phyloP scores from a whole-genome alignment of 2,888 invertebrate genomes.

The Periphyllus acericola region DNA sequence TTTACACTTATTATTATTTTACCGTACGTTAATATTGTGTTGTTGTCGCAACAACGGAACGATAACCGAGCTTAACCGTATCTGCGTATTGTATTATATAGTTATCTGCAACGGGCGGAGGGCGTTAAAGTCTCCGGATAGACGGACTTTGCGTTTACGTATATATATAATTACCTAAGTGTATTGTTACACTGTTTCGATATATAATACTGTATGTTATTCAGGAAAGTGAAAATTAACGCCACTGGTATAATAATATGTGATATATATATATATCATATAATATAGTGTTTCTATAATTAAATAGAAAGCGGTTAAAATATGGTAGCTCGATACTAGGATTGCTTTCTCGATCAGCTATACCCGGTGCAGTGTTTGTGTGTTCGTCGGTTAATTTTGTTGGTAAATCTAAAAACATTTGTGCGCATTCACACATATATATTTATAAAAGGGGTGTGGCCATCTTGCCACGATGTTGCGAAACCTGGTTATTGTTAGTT shows the following conservation, averaged over 20 bases:
- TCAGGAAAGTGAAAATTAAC: slow-evolving; percentile 56
- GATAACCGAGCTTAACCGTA: background rate
- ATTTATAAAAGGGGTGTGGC: slow-evolving; percentile 28
- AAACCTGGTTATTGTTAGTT: slow-evolving; percentile 2
- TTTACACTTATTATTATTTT: background rate
- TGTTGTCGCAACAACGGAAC: background rate
- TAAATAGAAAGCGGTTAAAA: slow-evolving; percentile 61
- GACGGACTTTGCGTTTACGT: background rate
- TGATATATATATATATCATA: background rate
- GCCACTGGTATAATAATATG: background rate
- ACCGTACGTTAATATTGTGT: background rate
- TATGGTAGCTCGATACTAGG: background rate
- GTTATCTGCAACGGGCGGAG: background rate
- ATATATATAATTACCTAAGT: slow-evolving; percentile 6
- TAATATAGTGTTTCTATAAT: slow-evolving; percentile 55
- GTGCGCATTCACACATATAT: too few species aligned
- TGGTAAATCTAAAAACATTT: background rate
- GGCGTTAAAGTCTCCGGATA: background rate
- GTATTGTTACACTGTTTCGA: background rate
- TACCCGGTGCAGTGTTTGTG: background rate
- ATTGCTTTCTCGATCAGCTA: slow-evolving; percentile 58
- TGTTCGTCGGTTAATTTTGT: background rate
- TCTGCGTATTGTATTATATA: background rate
- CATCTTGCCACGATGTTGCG: background rate
- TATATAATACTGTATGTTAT: slow-evolving; percentile 31